Conservation (phyloP, 2,113 vertebrate genomes). For the Athene cunicularia region DNA sequence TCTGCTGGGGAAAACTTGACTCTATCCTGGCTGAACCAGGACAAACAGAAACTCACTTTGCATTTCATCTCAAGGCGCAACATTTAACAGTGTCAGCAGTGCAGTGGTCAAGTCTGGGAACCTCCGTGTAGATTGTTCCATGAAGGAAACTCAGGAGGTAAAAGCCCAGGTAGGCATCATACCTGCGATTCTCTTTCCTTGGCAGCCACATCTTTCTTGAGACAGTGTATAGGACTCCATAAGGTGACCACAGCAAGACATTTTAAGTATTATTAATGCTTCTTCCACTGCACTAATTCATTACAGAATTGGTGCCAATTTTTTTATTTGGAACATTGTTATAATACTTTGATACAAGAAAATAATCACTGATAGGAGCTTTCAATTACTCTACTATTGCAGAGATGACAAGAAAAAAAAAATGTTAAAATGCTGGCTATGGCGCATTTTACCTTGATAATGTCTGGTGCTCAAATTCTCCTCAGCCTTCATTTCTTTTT, state of each 20-base stretch:
- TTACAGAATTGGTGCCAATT: not conserved
- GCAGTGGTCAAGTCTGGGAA: not conserved
- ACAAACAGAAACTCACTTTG: not conserved
- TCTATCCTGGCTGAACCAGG: no score
- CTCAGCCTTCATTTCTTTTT: not conserved
- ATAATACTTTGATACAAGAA: not conserved
- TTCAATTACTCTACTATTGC: not conserved
- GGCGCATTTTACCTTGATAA: not conserved
- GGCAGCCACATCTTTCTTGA: not conserved
- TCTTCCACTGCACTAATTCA: not conserved
- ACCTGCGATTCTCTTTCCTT: not conserved
- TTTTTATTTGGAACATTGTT: not conserved
- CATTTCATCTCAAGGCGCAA: not conserved
- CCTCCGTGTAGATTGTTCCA: fast-evolving
- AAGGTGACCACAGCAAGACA: not conserved
- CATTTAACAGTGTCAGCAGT: not conserved
- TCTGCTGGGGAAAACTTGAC: no score
- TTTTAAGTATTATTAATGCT: not conserved
- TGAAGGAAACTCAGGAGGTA: not conserved
- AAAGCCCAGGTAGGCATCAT: not conserved
- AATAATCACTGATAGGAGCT: not conserved
- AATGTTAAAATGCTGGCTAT: fast-evolving
- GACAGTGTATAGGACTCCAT: no score
- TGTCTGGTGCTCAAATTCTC: not conserved
- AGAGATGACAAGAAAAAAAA: not conserved